Percentiles rank a stretch among this genome's conserved stretches.
Evolutionary conservation across 2,888 invertebrate species (phyloP).

Genomic region (Amphipyra berbera): DNA sequence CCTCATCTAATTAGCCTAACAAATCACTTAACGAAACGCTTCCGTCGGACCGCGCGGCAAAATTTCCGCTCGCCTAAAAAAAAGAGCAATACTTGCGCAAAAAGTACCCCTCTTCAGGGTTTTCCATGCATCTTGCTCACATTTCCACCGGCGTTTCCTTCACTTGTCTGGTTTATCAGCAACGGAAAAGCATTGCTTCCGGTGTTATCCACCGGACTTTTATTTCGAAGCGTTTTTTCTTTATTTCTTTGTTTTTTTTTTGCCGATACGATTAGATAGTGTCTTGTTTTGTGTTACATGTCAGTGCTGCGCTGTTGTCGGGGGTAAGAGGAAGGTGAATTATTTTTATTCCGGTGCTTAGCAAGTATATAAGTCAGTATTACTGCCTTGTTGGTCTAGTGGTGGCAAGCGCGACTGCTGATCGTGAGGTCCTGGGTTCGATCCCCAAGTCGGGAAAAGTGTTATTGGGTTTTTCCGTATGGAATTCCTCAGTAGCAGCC

Average conservation of each 20-base stretch:
- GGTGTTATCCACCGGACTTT: conserved; percentile 76
- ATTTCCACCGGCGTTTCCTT: conserved; percentile 79
- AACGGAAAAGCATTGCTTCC: conserved; percentile 84
- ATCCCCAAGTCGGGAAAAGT: no score
- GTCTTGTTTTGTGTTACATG: conserved; percentile 66
- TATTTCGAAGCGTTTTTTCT: conserved; percentile 64
- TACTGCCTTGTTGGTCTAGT: no score
- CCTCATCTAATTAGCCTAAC: conserved; percentile 72
- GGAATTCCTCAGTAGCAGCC: no score
- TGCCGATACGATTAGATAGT: conserved; percentile 66
- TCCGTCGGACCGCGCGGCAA: conserved; percentile 67
- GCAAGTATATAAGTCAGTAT: not conserved
- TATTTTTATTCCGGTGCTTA: conserved; percentile 17
- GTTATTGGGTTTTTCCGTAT: no score
- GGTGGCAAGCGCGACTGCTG: no score
- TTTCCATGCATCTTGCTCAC: conserved; percentile 80
- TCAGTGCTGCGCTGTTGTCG: conserved; percentile 39
- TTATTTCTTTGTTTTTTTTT: conserved; percentile 66
- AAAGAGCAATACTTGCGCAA: conserved; percentile 57
- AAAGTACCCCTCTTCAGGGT: conserved; percentile 67
- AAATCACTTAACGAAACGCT: conserved; percentile 74
- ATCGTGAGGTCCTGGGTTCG: no score
- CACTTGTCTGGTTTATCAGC: conserved; percentile 84
- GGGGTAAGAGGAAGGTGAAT: conserved; percentile 9
- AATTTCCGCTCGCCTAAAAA: conserved; percentile 64